These are phyloP conservation scores for Callopanchax toddi DNA, from an alignment of 2,113 vertebrate species.

Conservation along the genomic window DNA sequence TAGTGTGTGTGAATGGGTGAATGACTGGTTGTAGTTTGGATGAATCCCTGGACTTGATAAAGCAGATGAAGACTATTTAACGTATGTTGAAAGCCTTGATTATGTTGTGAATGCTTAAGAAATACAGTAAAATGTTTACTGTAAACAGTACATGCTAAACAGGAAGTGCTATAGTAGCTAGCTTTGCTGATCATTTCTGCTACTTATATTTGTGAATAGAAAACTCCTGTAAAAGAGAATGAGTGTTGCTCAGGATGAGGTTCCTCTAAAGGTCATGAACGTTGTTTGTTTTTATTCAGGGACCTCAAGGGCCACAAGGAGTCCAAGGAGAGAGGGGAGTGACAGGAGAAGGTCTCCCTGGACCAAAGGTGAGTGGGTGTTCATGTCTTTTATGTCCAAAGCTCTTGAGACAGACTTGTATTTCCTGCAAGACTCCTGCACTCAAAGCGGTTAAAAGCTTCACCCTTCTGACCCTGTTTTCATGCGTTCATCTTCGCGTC, in stretches of 20 bases:
- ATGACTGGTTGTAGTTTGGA: no score
- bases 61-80: no score
- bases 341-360: conserved; percentile 87
- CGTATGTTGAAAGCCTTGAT: no score
- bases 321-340: conserved; percentile 86
- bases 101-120: no score
- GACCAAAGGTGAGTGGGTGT: conserved; percentile 83
- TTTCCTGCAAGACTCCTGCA: neutral
- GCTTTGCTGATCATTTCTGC: no score
- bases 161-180: no score
- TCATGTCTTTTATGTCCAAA: conserved; percentile 10
- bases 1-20: no score
- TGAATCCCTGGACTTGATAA: no score
- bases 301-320: conserved; percentile 88
- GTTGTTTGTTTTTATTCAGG: conserved; percentile 71
- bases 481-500: conserved; percentile 22
- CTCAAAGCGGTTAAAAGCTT: conserved; percentile 19
- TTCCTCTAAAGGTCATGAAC: neutral
- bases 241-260: neutral
- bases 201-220: no score
- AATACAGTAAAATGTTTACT: no score
- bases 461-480: conserved; percentile 22
- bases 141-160: no score
- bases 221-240: no score
- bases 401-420: neutral